Conservation (phyloP, 2,888 invertebrate species). For the Cheilosia soror region DNA sequence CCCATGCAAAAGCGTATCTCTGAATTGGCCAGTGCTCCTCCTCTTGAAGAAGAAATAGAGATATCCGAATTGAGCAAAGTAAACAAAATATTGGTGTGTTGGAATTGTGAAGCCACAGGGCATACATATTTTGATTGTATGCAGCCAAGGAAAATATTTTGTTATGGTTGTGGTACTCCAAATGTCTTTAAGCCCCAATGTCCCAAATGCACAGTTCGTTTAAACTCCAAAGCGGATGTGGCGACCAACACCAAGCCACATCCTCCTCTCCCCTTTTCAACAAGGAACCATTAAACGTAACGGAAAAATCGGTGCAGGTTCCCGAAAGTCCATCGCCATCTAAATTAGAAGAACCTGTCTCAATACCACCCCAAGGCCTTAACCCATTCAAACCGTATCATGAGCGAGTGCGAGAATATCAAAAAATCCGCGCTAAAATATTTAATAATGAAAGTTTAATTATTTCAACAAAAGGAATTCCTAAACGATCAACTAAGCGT, state of each 20-base stretch:
- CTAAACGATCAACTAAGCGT: conserved; percentile 11
- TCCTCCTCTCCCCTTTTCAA: neutral
- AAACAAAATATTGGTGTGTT: neutral
- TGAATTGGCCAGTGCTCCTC: neutral
- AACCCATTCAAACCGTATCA: neutral
- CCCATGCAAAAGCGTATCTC: neutral
- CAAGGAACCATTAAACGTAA: neutral
- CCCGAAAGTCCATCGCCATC: neutral
- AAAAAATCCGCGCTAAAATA: neutral
- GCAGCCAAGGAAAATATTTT: neutral
- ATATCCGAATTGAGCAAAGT: neutral
- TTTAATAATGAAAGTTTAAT: neutral
- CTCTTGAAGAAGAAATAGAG: neutral
- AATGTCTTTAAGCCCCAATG: conserved; percentile 31
- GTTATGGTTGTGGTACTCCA: conserved; percentile 10
- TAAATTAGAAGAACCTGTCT: neutral
- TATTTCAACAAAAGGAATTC: neutral
- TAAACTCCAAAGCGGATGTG: conserved; percentile 34
- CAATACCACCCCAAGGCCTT: neutral
- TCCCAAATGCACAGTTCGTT: conserved; percentile 3
- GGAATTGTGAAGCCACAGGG: neutral
- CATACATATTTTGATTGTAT: neutral
- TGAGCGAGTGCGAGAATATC: conserved; percentile 6
- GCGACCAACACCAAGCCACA: neutral
- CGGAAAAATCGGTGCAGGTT: neutral